Evolutionary conservation across 2,888 invertebrate genomes (phyloP).

Genomic region (Latrodectus hesperus): DNA sequence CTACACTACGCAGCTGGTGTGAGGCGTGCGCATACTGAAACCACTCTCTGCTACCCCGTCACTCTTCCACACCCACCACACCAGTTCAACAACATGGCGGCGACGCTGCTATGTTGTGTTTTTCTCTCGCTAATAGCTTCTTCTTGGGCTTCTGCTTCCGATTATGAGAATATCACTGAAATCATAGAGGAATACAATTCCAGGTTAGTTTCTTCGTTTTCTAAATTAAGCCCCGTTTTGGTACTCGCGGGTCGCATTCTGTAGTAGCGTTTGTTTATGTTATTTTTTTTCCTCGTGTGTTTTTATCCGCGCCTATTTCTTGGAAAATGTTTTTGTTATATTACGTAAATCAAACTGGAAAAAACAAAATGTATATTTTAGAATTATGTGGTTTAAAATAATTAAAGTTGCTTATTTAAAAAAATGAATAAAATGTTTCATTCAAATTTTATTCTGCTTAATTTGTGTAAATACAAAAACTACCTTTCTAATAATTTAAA

Average conservation of each 20-base stretch:
- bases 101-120: constrained; percentile 52
- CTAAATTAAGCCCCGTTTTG: background rate
- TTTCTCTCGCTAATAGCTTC: constrained; percentile 10
- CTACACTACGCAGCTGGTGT: constrained; percentile 56
- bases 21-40: constrained; percentile 48
- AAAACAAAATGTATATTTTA: too few species aligned
- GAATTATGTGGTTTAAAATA: too few species aligned
- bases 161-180: constrained; percentile 45
- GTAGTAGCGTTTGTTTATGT: background rate
- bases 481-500: too few species aligned
- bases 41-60: constrained; percentile 2
- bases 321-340: too few species aligned
- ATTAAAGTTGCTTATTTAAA: too few species aligned
- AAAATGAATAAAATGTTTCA: too few species aligned
- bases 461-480: too few species aligned
- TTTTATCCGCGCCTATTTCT: too few species aligned
- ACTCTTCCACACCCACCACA: constrained; percentile 20
- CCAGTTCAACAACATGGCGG: constrained; percentile 61
- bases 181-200: constrained; percentile 49
- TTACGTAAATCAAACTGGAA: too few species aligned
- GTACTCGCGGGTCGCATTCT: background rate
- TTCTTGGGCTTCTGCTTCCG: constrained; percentile 14
- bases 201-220: constrained; percentile 32
- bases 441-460: too few species aligned
- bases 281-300: background rate